phyloP scores from a whole-genome alignment of 1,140 invertebrate species.

The Drosophila murphyi region DNA sequence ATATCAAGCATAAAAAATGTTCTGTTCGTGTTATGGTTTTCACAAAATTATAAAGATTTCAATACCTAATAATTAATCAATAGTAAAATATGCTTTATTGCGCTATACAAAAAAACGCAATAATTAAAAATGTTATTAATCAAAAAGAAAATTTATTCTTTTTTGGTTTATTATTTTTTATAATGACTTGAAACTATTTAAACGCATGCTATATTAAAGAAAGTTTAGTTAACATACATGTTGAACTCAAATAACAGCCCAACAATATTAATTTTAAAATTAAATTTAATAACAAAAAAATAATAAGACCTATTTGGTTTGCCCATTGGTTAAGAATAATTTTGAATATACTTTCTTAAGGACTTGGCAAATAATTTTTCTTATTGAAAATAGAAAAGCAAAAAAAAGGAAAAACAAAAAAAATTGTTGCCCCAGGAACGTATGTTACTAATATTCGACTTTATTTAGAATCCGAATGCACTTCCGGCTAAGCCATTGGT shows the following conservation, averaged over 20 bases:
- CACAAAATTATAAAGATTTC: not conserved
- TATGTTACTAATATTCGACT: constrained; percentile 4
- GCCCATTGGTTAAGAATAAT: not conserved
- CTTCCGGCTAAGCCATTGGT: constrained; percentile 10
- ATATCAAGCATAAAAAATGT: too few species aligned
- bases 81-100: too few species aligned
- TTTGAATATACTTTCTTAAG: not conserved
- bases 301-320: not conserved
- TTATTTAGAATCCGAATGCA: constrained; percentile 62
- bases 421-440: not conserved
- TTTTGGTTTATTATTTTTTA: not conserved
- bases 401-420: not conserved
- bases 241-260: not conserved
- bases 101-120: too few species aligned
- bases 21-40: too few species aligned
- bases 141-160: too few species aligned
- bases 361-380: constrained; percentile 8
- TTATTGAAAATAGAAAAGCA: constrained; percentile 1
- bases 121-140: too few species aligned
- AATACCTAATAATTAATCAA: too few species aligned
- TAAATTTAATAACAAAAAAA: not conserved
- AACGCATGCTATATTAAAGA: not conserved
- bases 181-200: not conserved
- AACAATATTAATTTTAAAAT: not conserved
- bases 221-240: not conserved